phyloP scores from a whole-genome alignment of 2,797 vertebrate genomes.

The Siniperca undulata region DNA sequence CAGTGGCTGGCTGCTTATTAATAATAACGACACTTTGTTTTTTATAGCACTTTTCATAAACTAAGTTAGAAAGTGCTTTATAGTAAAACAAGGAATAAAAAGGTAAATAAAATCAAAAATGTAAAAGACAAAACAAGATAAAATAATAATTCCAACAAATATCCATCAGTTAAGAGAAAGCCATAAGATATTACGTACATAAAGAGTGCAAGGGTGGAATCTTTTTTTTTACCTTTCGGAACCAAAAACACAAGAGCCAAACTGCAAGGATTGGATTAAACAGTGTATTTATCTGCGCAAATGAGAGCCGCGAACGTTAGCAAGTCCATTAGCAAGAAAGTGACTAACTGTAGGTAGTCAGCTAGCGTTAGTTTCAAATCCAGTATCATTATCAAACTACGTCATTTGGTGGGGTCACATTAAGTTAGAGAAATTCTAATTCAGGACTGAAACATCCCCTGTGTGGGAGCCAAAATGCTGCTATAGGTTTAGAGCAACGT shows the following conservation, averaged over 20 bases:
- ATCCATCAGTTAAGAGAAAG: not conserved
- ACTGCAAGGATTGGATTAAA: too few species aligned
- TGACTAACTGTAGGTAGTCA: not conserved
- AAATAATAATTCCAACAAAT: not conserved
- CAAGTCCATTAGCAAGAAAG: not conserved
- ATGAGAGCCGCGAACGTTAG: not conserved
- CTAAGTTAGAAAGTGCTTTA: not conserved
- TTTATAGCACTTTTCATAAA: not conserved
- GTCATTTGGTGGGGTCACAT: not conserved
- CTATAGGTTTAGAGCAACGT: too few species aligned
- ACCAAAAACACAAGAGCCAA: too few species aligned
- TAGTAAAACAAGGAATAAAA: not conserved
- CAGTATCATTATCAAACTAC: not conserved
- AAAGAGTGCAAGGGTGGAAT: too few species aligned
- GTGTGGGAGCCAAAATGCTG: too few species aligned
- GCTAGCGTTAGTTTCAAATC: not conserved
- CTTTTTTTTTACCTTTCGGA: too few species aligned
- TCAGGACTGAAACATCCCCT: too few species aligned
- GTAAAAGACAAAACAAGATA: not conserved
- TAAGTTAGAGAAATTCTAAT: too few species aligned
- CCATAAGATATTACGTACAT: too few species aligned
- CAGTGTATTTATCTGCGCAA: too few species aligned
- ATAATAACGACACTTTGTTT: not conserved
- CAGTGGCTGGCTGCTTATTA: not conserved
- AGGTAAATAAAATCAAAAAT: not conserved